These are phyloP conservation scores for Corticium candelabrum DNA, from an alignment of 37 sponge, comb jelly and placozoan genomes.

Conservation along the genomic window DNA sequence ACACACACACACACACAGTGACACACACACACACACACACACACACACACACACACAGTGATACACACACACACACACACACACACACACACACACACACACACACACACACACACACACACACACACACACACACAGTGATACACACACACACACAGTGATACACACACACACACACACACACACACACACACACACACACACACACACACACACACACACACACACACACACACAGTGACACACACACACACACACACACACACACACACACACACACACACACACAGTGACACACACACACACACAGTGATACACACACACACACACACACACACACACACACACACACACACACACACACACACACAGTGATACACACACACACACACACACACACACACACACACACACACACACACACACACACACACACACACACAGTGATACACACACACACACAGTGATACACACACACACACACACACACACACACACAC, in stretches of 20 bases:
- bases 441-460: neutral
- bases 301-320: no score
- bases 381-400: neutral
- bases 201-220: conserved; percentile 31
- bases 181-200: neutral
- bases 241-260: neutral
- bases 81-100: neutral
- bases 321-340: conserved; percentile 72
- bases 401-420: conserved; percentile 56
- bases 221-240: conserved; percentile 57
- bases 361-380: neutral
- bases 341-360: conserved; percentile 7
- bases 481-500: conserved; percentile 26
- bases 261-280: neutral
- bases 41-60: neutral
- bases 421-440: conserved; percentile 32
- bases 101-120: neutral
- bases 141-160: no score
- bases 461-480: neutral
- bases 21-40: neutral
- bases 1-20: neutral
- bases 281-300: no score
- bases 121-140: neutral
- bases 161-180: neutral
- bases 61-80: conserved; percentile 72